phyloP scores from a whole-genome alignment of 2,113 vertebrate species.

The Spea multiplicata region DNA sequence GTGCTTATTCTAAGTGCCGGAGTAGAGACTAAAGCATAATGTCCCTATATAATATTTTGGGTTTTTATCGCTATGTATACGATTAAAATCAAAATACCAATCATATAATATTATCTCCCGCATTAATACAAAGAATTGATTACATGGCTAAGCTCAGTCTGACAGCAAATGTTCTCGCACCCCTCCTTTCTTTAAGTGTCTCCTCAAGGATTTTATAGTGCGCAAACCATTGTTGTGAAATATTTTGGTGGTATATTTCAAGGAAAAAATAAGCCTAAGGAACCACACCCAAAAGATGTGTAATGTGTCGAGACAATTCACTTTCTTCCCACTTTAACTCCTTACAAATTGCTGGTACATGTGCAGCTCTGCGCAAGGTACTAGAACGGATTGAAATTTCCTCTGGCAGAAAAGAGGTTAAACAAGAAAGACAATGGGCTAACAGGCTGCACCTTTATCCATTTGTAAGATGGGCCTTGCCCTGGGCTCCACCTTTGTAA shows the following conservation, averaged over 20 bases:
- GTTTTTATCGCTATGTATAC: no score
- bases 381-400: background rate
- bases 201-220: conserved; percentile 15
- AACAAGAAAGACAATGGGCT: conserved; percentile 36
- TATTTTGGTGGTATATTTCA: conserved; percentile 44
- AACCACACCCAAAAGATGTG: conserved; percentile 47
- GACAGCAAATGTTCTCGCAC: background rate
- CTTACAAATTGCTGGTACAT: background rate
- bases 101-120: no score
- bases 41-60: no score
- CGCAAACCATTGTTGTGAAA: conserved; percentile 38
- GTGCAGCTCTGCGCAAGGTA: background rate
- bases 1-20: no score
- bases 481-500: conserved; percentile 43
- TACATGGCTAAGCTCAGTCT: background rate
- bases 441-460: conserved; percentile 43
- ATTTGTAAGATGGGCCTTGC: conserved; percentile 40
- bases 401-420: conserved; percentile 27
- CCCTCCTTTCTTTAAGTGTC: conserved; percentile 5
- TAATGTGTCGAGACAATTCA: conserved; percentile 48
- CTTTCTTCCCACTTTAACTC: conserved; percentile 39
- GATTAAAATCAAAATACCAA: no score
- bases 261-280: conserved; percentile 40
- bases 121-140: background rate
- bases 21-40: no score